Conservation (phyloP, 2,113 vertebrate genomes). For the Phrynosoma platyrhinos region DNA sequence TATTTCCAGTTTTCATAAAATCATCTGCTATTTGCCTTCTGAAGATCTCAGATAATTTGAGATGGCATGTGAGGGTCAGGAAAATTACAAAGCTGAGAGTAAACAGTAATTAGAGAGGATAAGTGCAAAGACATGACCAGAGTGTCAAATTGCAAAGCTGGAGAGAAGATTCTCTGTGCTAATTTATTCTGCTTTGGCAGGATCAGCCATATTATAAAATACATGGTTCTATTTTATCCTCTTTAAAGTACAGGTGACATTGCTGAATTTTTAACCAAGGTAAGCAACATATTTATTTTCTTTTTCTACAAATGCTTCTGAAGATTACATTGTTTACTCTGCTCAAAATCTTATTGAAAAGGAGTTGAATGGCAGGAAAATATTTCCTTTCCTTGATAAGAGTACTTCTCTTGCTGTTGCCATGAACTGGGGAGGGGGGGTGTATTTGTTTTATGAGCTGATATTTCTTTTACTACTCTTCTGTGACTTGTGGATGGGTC, state of each 20-base stretch:
- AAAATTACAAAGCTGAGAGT: constrained; percentile 17
- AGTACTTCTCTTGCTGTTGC: constrained; percentile 28
- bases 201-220: background rate
- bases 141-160: background rate
- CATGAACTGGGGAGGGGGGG: background rate
- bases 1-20: background rate
- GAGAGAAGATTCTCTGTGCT: background rate
- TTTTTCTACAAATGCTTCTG: constrained; percentile 37
- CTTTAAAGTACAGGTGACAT: background rate
- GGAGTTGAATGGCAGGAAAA: background rate
- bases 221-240: background rate
- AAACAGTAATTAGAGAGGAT: constrained; percentile 15
- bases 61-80: background rate
- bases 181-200: constrained; percentile 1
- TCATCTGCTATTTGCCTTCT: background rate
- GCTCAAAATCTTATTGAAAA: constrained; percentile 2
- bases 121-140: constrained; percentile 9
- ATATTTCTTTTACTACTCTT: constrained; percentile 36
- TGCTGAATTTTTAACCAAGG: constrained; percentile 10
- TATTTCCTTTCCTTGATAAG: background rate
- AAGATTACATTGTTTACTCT: constrained; percentile 1
- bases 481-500: constrained; percentile 36
- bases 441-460: constrained; percentile 22
- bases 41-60: background rate
- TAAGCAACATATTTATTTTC: constrained; percentile 30